These are phyloP conservation scores for Labeo catla DNA, from an alignment of 2,113 vertebrate genomes.

Conservation along the genomic window DNA sequence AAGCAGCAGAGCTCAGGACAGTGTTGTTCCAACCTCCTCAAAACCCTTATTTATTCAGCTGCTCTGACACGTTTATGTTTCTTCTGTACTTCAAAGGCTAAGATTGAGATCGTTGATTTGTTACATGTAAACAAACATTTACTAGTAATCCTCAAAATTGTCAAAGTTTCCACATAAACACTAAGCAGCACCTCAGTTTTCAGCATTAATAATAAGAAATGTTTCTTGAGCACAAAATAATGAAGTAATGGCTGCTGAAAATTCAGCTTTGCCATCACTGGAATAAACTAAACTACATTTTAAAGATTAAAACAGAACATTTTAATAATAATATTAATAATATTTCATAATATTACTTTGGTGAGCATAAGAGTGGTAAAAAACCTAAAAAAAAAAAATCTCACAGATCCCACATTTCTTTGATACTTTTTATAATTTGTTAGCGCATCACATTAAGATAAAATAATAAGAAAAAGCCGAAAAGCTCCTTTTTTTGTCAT, in stretches of 20 bases:
- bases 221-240: neutral
- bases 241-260: neutral
- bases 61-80: conserved; percentile 19
- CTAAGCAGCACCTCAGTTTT: neutral
- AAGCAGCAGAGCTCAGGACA: conserved; percentile 26
- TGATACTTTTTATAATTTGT: neutral
- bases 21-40: conserved; percentile 35
- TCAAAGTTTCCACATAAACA: neutral
- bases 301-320: neutral
- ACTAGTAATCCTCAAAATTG: neutral
- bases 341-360: neutral
- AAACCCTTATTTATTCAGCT: conserved; percentile 39
- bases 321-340: neutral
- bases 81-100: conserved; percentile 8
- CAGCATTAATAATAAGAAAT: neutral
- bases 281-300: neutral
- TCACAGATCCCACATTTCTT: neutral
- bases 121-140: neutral
- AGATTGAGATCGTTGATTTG: neutral
- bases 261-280: neutral
- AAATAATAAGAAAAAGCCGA: neutral
- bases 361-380: neutral
- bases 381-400: neutral
- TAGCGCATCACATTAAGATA: neutral
- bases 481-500: neutral